phyloP scores from a whole-genome alignment of 2,888 invertebrate species.

The Ryuthela nishihirai region DNA sequence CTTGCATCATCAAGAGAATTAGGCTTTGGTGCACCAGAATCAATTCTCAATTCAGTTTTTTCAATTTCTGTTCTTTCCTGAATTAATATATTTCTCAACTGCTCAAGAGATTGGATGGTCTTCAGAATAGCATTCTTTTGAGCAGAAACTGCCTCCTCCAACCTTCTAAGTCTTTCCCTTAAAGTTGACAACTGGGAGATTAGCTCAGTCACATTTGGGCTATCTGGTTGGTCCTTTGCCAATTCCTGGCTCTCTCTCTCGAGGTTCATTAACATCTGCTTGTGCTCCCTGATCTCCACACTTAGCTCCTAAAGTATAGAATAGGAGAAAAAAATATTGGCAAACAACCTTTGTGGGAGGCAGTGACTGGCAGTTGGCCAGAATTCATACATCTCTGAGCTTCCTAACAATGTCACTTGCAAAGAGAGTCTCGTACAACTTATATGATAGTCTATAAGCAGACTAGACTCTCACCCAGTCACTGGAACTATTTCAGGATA shows the following conservation, averaged over 20 bases:
- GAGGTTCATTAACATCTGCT: slow-evolving; percentile 66
- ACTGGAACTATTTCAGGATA: no score
- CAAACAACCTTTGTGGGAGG: slow-evolving; percentile 23
- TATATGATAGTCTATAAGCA: no score
- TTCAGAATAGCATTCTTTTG: slow-evolving; percentile 66
- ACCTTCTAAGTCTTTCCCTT: slow-evolving; percentile 68
- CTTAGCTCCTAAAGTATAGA: slow-evolving; percentile 59
- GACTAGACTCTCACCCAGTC: no score
- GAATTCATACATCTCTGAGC: no score
- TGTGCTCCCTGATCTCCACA: slow-evolving; percentile 69
- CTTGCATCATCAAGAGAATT: slow-evolving; percentile 70
- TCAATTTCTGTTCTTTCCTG: slow-evolving; percentile 85
- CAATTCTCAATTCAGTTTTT: slow-evolving; percentile 75
- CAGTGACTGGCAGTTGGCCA: neutral
- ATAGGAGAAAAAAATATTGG: slow-evolving; percentile 32
- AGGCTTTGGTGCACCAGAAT: slow-evolving; percentile 68
- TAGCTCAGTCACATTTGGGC: slow-evolving; percentile 68
- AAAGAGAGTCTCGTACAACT: no score
- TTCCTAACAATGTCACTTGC: no score
- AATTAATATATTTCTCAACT: slow-evolving; percentile 69
- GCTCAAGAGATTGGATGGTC: slow-evolving; percentile 78
- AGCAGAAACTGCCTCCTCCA: slow-evolving; percentile 70
- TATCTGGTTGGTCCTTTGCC: slow-evolving; percentile 54
- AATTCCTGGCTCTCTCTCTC: slow-evolving; percentile 72
- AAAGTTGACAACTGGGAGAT: slow-evolving; percentile 70